A percentile compares a stretch with the other conserved stretches of the same genome.
These are phyloP conservation scores for Gasterosteus nipponicus DNA, from an alignment of 2,113 vertebrate genomes.

Conservation along the genomic window DNA sequence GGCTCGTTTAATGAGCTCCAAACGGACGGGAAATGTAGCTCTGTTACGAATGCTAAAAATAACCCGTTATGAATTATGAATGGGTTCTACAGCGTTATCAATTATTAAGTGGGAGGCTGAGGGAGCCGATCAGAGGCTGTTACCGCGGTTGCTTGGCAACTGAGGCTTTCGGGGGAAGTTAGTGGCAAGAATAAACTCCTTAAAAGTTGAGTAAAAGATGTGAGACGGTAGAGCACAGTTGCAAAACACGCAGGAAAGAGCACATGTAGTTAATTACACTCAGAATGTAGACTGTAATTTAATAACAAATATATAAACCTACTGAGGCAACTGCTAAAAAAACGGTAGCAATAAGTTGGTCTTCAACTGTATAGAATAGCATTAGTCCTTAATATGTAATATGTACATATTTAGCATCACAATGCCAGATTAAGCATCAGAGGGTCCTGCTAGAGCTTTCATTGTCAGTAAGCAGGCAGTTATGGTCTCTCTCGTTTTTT, in stretches of 20 bases:
- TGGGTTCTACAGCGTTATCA: not conserved
- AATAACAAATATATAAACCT: not conserved
- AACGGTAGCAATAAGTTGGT: not conserved
- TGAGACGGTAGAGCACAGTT: too few relatives aligned
- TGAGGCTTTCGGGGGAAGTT: not conserved
- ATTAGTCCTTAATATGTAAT: too few relatives aligned
- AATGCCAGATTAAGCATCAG: not conserved
- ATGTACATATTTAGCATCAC: not conserved
- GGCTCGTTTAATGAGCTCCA: slow-evolving; percentile 43
- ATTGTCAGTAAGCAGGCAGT: not conserved
- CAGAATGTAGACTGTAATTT: not conserved
- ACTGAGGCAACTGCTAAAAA: not conserved
- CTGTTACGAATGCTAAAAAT: not conserved
- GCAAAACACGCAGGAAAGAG: not conserved
- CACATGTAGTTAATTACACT: not conserved
- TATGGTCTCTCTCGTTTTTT: slow-evolving; percentile 6
- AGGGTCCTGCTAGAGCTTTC: not conserved
- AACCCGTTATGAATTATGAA: not conserved
- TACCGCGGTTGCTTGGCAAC: not conserved
- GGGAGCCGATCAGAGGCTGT: not conserved
- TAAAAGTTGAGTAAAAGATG: not conserved
- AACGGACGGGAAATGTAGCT: slow-evolving; percentile 21
- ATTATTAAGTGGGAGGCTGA: not conserved
- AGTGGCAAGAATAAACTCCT: not conserved
- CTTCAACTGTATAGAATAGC: not conserved